Percentiles rank a stretch among this genome's conserved stretches.
phyloP scores from a whole-genome alignment of 2,113 vertebrate species.

The Hipposideros armiger region DNA sequence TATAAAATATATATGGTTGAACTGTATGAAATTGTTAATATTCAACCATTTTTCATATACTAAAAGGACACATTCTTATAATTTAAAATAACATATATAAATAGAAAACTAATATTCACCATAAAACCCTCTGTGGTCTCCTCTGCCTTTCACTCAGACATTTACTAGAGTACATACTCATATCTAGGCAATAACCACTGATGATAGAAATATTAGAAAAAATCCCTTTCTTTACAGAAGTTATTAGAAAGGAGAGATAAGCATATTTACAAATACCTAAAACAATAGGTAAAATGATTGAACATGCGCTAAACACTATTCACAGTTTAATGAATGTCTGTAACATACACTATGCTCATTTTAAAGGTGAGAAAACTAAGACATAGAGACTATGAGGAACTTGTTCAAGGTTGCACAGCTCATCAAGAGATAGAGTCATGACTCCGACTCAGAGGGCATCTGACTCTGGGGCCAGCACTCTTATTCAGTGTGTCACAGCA shows the following conservation, averaged over 20 bases:
- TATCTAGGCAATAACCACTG: not conserved
- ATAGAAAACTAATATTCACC: not conserved
- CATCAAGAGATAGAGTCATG: not conserved
- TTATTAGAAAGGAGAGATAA: not conserved
- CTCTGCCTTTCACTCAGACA: not conserved
- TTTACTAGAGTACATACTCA: not conserved
- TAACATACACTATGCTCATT: not conserved
- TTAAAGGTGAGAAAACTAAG: not conserved
- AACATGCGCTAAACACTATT: not conserved
- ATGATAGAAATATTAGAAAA: not conserved
- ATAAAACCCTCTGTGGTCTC: not conserved
- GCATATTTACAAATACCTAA: not conserved
- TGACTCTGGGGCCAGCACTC: not conserved
- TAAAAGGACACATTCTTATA: not conserved
- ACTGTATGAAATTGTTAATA: not conserved
- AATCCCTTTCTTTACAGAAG: not conserved
- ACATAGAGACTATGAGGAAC: not conserved
- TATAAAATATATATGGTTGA: not conserved
- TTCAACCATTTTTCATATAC: not conserved
- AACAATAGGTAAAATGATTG: not conserved
- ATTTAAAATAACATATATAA: not conserved
- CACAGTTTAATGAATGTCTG: not conserved
- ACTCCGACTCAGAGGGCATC: not conserved
- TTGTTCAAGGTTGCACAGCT: not conserved
- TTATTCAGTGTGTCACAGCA: not conserved